Percentiles rank a stretch among this genome's conserved stretches.
Evolutionary conservation across 2,113 vertebrate genomes (phyloP).

Genomic region (Gallinago jamesoni): DNA sequence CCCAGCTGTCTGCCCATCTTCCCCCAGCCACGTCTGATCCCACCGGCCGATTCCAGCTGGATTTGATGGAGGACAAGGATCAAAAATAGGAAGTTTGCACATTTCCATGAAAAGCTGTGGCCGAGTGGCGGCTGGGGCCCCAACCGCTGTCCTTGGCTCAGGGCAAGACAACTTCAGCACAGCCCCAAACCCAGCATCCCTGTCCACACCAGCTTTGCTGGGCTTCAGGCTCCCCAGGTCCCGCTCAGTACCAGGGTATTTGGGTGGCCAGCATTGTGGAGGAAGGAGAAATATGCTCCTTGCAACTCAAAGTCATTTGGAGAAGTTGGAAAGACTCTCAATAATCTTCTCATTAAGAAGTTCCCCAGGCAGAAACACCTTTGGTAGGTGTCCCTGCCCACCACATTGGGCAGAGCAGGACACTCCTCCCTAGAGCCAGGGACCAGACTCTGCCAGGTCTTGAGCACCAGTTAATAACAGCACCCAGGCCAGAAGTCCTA

Average conservation of each 20-base stretch:
- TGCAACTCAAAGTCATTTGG: background rate
- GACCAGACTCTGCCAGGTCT: background rate
- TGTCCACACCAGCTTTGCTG: background rate
- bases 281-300: background rate
- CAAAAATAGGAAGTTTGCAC: background rate
- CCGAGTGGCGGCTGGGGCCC: background rate
- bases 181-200: background rate
- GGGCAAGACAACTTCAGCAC: background rate
- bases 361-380: background rate
- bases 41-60: rapidly evolving
- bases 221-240: background rate
- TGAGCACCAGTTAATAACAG: background rate
- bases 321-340: background rate
- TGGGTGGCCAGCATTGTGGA: rapidly evolving
- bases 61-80: background rate
- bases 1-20: background rate
- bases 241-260: background rate
- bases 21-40: background rate
- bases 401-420: background rate
- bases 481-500: background rate
- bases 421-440: background rate
- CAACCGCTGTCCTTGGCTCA: rapidly evolving
- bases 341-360: background rate
- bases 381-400: background rate
- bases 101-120: background rate